Conservation (phyloP, 2,888 invertebrate species). For the Buathra laborator region DNA sequence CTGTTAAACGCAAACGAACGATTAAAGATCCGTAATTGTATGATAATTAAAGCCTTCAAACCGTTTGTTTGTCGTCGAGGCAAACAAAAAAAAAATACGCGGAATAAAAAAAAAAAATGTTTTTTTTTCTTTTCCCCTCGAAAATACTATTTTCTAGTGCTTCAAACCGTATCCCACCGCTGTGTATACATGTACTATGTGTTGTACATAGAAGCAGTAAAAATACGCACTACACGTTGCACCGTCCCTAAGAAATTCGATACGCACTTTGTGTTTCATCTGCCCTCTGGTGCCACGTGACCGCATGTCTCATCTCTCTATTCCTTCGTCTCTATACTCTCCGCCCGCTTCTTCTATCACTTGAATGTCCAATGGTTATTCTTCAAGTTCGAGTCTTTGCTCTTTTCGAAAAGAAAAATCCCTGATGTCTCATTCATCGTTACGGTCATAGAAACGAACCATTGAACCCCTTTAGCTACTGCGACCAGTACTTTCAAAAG, state of each 20-base stretch:
- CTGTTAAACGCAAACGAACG: neutral
- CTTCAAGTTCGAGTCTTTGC: neutral
- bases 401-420: neutral
- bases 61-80: no score
- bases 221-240: conserved; percentile 16
- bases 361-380: neutral
- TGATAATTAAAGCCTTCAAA: neutral
- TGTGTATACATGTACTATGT: neutral
- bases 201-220: neutral
- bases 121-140: neutral
- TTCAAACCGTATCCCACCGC: neutral
- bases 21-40: neutral
- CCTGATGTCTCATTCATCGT: neutral
- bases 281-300: conserved; percentile 61
- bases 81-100: neutral
- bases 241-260: conserved; percentile 61
- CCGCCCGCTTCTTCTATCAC: no score
- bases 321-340: no score
- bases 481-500: neutral
- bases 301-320: conserved; percentile 27
- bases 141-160: neutral
- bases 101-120: neutral
- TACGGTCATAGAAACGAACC: neutral
- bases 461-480: neutral
- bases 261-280: conserved; percentile 66